A percentile compares a stretch with the other conserved stretches of the same genome.
phyloP scores from a whole-genome alignment of 2,888 invertebrate genomes.

The Drosophila tanythrix region DNA sequence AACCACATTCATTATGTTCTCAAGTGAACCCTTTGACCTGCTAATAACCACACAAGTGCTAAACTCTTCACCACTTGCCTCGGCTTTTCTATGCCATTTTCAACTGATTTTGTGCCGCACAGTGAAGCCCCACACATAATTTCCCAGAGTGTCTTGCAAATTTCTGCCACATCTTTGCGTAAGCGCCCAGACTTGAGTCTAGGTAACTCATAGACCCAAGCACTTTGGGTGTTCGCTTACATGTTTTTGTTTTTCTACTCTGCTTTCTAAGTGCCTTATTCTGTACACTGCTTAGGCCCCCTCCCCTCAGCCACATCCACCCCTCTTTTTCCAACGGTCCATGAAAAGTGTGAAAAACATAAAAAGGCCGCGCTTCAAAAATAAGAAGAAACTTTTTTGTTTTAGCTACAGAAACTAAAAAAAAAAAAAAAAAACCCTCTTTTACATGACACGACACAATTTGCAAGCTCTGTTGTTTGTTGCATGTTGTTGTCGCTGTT shows the following conservation, averaged over 20 bases:
- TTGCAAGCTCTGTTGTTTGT: conserved; percentile 65
- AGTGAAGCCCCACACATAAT: conserved; percentile 37
- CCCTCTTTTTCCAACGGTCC: background rate
- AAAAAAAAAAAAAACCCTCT: conserved; percentile 46
- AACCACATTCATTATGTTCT: conserved; percentile 44
- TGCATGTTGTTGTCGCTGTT: conserved; percentile 30
- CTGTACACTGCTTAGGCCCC: background rate
- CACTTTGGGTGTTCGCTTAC: conserved; percentile 75
- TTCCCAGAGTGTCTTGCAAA: conserved; percentile 29
- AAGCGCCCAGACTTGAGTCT: conserved; percentile 28
- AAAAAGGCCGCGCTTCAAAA: conserved; percentile 72
- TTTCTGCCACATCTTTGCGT: conserved; percentile 35
- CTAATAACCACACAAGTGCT: conserved; percentile 49
- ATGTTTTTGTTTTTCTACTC: conserved; percentile 53
- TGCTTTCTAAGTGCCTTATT: conserved; percentile 51
- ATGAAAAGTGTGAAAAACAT: conserved; percentile 74
- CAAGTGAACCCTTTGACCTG: conserved; percentile 69
- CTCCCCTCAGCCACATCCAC: background rate
- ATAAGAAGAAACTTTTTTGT: conserved; percentile 52
- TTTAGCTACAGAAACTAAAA: conserved; percentile 36
- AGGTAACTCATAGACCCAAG: conserved; percentile 63
- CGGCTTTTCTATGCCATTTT: conserved; percentile 36
- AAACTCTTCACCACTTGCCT: conserved; percentile 28
- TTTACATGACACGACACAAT: conserved; percentile 80
- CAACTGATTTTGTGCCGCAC: conserved; percentile 24